phyloP scores from a whole-genome alignment of 2,888 invertebrate genomes.

The Phengaris alcon region DNA sequence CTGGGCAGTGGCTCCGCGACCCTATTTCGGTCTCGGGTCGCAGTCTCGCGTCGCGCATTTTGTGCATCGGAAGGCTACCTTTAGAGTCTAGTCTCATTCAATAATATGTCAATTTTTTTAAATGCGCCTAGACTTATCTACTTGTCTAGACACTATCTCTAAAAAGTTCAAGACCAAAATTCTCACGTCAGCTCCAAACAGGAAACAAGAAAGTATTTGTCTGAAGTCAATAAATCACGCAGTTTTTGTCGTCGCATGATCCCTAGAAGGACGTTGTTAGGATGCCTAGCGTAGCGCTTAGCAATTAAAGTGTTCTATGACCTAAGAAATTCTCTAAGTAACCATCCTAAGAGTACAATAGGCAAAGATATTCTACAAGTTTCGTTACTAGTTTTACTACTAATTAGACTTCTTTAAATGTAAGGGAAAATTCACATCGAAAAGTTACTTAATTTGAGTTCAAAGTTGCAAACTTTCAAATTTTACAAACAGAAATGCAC shows the following conservation, averaged over 20 bases:
- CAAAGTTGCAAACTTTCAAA: too few relatives aligned
- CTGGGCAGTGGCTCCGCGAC: too few relatives aligned
- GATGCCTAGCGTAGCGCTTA: conserved; percentile 19
- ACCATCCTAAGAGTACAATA: conserved; percentile 29
- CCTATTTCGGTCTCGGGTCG: too few relatives aligned
- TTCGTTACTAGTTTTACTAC: neutral
- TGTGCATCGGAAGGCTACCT: too few relatives aligned
- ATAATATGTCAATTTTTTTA: too few relatives aligned
- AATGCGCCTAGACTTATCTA: too few relatives aligned
- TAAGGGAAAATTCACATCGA: neutral
- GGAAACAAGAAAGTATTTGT: neutral
- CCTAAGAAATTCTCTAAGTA: conserved; percentile 4
- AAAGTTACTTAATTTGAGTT: neutral
- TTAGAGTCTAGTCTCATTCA: too few relatives aligned
- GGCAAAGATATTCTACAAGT: neutral
- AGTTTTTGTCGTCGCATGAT: neutral
- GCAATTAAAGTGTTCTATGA: conserved; percentile 19
- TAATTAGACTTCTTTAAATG: neutral
- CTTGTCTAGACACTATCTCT: neutral
- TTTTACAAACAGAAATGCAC: too few relatives aligned
- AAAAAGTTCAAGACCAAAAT: conserved; percentile 3
- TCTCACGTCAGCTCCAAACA: neutral
- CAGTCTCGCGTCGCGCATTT: too few relatives aligned
- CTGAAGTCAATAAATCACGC: conserved; percentile 21
- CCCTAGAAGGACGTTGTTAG: conserved; percentile 17